These are phyloP conservation scores for Crotalus horridus DNA, from an alignment of 2,113 vertebrate species.

Conservation along the genomic window DNA sequence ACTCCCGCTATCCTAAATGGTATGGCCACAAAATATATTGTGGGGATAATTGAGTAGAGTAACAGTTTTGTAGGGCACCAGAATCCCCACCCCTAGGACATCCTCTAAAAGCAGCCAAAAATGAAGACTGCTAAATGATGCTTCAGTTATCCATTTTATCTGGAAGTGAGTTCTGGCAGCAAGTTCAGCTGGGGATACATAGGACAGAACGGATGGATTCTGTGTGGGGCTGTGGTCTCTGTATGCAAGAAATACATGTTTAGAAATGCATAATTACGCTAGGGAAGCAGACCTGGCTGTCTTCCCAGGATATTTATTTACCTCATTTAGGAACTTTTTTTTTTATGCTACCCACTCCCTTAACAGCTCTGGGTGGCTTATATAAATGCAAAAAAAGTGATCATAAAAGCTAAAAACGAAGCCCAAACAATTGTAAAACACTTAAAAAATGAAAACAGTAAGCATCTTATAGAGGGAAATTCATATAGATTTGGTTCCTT, in stretches of 20 bases:
- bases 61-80: neutral
- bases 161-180: neutral
- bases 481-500: neutral
- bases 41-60: neutral
- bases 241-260: neutral
- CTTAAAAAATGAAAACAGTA: neutral
- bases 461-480: neutral
- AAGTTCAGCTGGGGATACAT: neutral
- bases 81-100: neutral
- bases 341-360: neutral
- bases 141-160: neutral
- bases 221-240: neutral
- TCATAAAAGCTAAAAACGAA: neutral
- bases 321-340: neutral
- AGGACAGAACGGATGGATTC: neutral
- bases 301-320: neutral
- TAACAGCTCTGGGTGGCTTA: neutral
- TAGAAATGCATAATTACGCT: neutral
- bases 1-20: neutral
- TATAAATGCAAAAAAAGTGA: neutral
- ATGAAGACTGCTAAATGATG: neutral
- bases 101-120: neutral
- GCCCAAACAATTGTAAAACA: neutral
- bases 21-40: neutral
- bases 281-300: neutral